Evolutionary conservation across 2,888 invertebrate species (phyloP), one percentile per base, ranked within the genome.

Genomic region (Luperina nickerlii): DNA sequence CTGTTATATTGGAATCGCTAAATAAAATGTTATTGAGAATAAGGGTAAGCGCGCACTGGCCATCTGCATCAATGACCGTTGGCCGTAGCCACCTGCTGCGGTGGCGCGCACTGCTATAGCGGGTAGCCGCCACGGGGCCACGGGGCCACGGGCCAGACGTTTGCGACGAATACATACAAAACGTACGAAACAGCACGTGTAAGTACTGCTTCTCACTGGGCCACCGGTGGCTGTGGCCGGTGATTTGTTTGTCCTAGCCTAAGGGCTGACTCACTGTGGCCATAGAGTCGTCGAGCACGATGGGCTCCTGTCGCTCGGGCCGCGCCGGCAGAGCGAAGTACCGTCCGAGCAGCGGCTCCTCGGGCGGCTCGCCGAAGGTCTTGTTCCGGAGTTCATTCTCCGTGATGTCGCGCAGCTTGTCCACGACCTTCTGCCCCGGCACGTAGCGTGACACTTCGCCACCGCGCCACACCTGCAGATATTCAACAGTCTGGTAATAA

Each of bases 251-350:
- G n/a, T 13, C 27, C 18, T 27, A 62, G 62, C 27, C 27, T 62
- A 27, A 62, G 7, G 24, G 62, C 18, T 20, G n/a, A 38, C 82
- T 80, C 15, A 80, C 80, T 27, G 82, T 96, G 81, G 97, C 97
- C 87, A 98, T 96, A 6, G 97, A 97, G 89, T 97, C 97, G 92
- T 98, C 98, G 87, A 98, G 97, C 75, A 92, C 90, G 77, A 97
- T 95, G 82, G 94, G 95, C 85, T 94, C 96, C 91, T 94, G 96
- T 9, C 96, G 93, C 20, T 97, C 97, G 63, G 97, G 97, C 48
- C 97, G 96, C 76, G 92, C 88, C 57, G 98, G 97, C 87, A 98
- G 93, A 72, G 92, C 82, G 91, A 97, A 97, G 93, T 98, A 96
- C 86, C 96, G 94, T 18, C 98, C 98, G 75, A 98, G 95, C 89